These are phyloP conservation scores for Tanypteryx hageni DNA, from an alignment of 2,888 invertebrate genomes.

Conservation along the genomic window DNA sequence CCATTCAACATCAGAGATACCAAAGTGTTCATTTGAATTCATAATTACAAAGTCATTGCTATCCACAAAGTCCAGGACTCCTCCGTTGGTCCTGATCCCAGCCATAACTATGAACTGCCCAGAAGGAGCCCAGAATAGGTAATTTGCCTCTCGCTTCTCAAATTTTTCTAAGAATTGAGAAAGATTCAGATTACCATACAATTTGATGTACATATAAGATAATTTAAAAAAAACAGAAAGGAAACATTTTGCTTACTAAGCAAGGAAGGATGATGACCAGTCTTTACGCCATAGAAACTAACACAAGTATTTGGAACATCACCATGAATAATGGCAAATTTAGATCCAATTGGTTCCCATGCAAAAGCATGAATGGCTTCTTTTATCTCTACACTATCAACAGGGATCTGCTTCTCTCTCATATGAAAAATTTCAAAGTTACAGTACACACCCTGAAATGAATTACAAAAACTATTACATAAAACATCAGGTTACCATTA, in stretches of 20 bases:
- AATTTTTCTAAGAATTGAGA: constrained; percentile 74
- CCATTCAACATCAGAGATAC: constrained; percentile 98
- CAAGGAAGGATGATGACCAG: constrained; percentile 91
- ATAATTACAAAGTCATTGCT: constrained; percentile 97
- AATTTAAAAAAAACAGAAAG: background rate
- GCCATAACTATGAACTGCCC: constrained; percentile 97
- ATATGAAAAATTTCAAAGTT: constrained; percentile 99
- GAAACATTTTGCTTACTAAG: constrained; percentile 84
- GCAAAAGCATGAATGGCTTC: constrained; percentile 95
- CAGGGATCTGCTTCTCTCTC: constrained; percentile 97
- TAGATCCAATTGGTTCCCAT: constrained; percentile 98
- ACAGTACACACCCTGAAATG: constrained; percentile 90
- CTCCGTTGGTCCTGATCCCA: constrained; percentile 89
- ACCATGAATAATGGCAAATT: constrained; percentile 98
- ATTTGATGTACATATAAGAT: background rate
- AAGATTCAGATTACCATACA: constrained; percentile 48
- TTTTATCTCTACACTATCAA: constrained; percentile 97
- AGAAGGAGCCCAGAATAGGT: constrained; percentile 95
- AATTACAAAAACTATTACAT: background rate
- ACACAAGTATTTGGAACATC: constrained; percentile 91
- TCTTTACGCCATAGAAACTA: constrained; percentile 94
- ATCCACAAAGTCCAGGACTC: constrained; percentile 96
- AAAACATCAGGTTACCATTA: background rate
- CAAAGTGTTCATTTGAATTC: constrained; percentile 95
- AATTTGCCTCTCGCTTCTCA: constrained; percentile 92